Percentiles rank a stretch among this genome's conserved stretches.
Evolutionary conservation across 2,888 invertebrate genomes (phyloP).

Genomic region (Torymus texanus): DNA sequence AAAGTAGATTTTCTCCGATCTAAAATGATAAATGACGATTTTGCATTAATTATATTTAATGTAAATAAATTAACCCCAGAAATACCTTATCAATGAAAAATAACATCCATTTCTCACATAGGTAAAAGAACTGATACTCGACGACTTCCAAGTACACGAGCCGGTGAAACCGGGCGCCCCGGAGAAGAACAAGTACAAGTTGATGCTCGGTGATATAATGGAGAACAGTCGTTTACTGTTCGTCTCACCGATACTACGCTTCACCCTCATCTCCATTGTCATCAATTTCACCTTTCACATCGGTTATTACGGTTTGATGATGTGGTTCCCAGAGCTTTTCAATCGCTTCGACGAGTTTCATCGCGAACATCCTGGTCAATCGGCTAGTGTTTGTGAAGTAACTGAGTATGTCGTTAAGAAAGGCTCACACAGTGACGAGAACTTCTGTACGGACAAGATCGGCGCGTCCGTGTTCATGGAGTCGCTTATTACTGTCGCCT

Average conservation of each 20-base stretch:
- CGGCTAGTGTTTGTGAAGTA: conserved; percentile 83
- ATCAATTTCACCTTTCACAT: conserved; percentile 96
- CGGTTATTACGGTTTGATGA: conserved; percentile 95
- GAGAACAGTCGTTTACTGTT: conserved; percentile 90
- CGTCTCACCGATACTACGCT: conserved; percentile 87
- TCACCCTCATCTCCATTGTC: conserved; percentile 88
- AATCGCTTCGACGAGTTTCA: conserved; percentile 91
- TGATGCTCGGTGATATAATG: conserved; percentile 85
- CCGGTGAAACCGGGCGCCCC: conserved; percentile 71
- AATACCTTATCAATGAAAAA: neutral
- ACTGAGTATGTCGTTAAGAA: conserved; percentile 84
- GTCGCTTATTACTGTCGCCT: conserved; percentile 89
- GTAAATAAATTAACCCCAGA: too few relatives aligned
- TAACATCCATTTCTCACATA: conserved; percentile 50
- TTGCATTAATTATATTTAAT: too few relatives aligned
- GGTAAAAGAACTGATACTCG: conserved; percentile 74
- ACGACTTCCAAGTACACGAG: conserved; percentile 67
- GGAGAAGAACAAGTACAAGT: conserved; percentile 79
- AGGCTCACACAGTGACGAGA: conserved; percentile 79
- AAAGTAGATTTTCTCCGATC: neutral
- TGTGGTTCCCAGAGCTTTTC: conserved; percentile 98
- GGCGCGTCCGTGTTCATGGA: conserved; percentile 89
- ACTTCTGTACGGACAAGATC: conserved; percentile 83
- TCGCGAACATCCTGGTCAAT: conserved; percentile 78
- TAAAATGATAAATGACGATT: too few relatives aligned